Conservation (phyloP, 2,113 vertebrate species). For the Hippotragus niger region DNA sequence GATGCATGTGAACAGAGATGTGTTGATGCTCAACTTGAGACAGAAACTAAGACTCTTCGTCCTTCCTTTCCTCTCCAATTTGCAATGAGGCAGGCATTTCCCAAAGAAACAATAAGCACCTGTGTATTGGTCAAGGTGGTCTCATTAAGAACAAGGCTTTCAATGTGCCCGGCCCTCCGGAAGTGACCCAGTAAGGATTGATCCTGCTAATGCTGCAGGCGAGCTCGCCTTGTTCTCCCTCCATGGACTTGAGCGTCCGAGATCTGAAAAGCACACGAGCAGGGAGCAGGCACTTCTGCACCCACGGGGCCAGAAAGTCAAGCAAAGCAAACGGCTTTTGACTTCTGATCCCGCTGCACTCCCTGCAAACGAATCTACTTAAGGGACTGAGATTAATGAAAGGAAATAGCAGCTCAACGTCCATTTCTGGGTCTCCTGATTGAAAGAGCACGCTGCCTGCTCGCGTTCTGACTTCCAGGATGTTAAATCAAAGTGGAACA, state of each 20-base stretch:
- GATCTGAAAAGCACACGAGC: not conserved
- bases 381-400: rapidly evolving
- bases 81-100: not conserved
- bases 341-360: not conserved
- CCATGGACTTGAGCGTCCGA: not conserved
- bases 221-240: not conserved
- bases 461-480: rapidly evolving
- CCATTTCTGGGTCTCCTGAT: not conserved
- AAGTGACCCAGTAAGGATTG: not conserved
- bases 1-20: not conserved
- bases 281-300: not conserved
- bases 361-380: rapidly evolving
- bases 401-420: rapidly evolving
- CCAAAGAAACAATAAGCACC: not conserved
- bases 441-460: not conserved
- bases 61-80: not conserved
- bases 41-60: too few relatives aligned
- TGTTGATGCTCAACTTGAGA: rapidly evolving
- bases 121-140: slow-evolving; percentile 9
- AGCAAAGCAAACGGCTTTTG: not conserved
- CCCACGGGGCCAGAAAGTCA: not conserved
- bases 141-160: slow-evolving; percentile 43
- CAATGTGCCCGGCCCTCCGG: slow-evolving; percentile 1
- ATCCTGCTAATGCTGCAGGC: not conserved
- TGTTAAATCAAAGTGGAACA: not conserved